Evolutionary conservation across 2,797 vertebrate species (phyloP), one percentile per base, ranked within the genome.

Genomic region (Pseudochirops cupreus): DNA sequence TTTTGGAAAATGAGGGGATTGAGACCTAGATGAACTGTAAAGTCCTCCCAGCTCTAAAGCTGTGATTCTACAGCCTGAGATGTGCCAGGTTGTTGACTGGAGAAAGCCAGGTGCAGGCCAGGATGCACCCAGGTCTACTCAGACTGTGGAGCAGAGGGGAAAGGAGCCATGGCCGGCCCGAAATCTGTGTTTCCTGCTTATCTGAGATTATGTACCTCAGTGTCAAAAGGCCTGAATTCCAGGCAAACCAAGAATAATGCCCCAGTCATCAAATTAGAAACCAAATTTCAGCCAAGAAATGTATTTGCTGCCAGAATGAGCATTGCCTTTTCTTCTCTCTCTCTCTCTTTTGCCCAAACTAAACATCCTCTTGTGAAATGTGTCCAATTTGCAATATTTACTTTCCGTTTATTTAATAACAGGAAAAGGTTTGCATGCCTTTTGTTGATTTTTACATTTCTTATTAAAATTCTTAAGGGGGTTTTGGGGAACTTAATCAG

Each of bases 371-470:
- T 98, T 98, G 96, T 93, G 97, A 98, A 98, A 98, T 98, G 97
- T 97, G 98, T 98, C 98, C 98, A 96, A 95, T 98, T 97, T 97
- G 95, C 97, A 98, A 97, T 98, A 98, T 98, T 99, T 98, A 97
- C 97, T 98, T 99, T 99, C 98, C 98, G 97, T 98, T 98, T 98
- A 97, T 98, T 98, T 98, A 98, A 99, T 98, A 98, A 99, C 98
- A 99, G 99, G 99, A 99, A 99, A 98, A 98, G 98, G 95, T 98
- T 98, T 98, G 97, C 97, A 98, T 98, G 95, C 98, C 97, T 98
- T 99, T 98, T 98, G 98, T 98, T 98, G 98, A 98, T 98, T 99
- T 98, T 98, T 98, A 98, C 95, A 62, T 98, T 98, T 98, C 98
- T 99, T 98, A 98, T 99, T 98, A 98, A 98, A 98, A 98, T 98